These are phyloP conservation scores for Phoeniculus purpureus DNA, from an alignment of 2,797 vertebrate species.

Conservation along the genomic window DNA sequence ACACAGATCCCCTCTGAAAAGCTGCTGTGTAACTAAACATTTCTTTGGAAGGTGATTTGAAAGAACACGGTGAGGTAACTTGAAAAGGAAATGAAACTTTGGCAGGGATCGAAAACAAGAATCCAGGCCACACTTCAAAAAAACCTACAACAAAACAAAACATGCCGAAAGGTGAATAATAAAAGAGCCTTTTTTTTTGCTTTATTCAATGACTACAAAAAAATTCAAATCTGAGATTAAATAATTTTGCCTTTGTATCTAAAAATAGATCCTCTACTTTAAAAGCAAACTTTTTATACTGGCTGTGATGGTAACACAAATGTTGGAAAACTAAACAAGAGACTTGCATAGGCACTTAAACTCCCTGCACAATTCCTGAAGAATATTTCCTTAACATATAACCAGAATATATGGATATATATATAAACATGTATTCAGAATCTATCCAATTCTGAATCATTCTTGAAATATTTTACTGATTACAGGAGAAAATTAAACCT, in stretches of 20 bases:
- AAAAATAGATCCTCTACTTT: conserved; percentile 48
- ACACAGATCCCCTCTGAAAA: not conserved
- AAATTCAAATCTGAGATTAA: not conserved
- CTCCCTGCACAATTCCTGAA: not conserved
- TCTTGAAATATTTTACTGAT: not conserved
- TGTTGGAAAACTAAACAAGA: not conserved
- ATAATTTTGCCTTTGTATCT: conserved; percentile 34
- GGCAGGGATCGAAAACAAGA: conserved; percentile 31
- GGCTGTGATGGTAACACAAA: not conserved
- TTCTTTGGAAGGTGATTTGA: conserved; percentile 9
- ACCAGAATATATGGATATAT: too few relatives aligned
- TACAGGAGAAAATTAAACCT: not conserved
- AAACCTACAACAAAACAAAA: conserved; percentile 45
- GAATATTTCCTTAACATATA: conserved; percentile 23
- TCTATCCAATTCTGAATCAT: not conserved
- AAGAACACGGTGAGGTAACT: not conserved
- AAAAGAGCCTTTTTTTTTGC: conserved; percentile 40
- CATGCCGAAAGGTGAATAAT: conserved; percentile 6
- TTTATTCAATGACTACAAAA: conserved; percentile 51
- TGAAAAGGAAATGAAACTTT: conserved; percentile 43
- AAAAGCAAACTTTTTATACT: not conserved
- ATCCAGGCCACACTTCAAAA: conserved; percentile 57
- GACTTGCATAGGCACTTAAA: not conserved
- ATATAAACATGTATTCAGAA: too few relatives aligned
- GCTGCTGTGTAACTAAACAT: not conserved